These are phyloP conservation scores for Acropternis orthonyx DNA, from an alignment of 2,797 vertebrate species.

Conservation along the genomic window DNA sequence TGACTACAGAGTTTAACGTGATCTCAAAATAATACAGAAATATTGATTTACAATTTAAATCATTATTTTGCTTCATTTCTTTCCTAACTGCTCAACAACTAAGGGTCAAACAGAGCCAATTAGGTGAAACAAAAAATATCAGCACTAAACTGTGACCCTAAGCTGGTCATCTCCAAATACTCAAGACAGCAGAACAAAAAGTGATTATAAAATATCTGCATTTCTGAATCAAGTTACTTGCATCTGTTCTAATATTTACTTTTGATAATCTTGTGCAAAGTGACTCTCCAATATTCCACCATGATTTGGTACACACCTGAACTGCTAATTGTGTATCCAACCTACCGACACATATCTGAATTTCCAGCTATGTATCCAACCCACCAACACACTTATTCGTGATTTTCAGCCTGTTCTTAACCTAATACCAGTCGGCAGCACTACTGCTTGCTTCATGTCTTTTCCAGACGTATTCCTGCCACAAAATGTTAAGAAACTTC, in stretches of 20 bases:
- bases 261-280: neutral
- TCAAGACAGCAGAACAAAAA: neutral
- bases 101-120: neutral
- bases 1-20: neutral
- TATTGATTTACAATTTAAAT: conserved; percentile 2
- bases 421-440: neutral
- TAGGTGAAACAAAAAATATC: neutral
- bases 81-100: neutral
- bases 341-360: neutral
- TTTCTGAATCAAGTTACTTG: neutral
- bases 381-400: neutral
- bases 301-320: neutral
- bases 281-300: neutral
- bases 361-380: neutral
- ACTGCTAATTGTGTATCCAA: neutral
- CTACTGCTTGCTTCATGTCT: neutral
- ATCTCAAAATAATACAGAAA: neutral
- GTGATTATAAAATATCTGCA: neutral
- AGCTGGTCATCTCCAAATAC: neutral
- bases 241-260: neutral
- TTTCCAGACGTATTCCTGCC: neutral
- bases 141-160: neutral
- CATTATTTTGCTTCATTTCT: conserved; percentile 1
- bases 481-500: neutral
- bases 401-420: neutral